Evolutionary conservation across 2,113 vertebrate genomes (phyloP), one percentile per base, ranked within the genome.

Genomic region (Tautogolabrus adspersus): DNA sequence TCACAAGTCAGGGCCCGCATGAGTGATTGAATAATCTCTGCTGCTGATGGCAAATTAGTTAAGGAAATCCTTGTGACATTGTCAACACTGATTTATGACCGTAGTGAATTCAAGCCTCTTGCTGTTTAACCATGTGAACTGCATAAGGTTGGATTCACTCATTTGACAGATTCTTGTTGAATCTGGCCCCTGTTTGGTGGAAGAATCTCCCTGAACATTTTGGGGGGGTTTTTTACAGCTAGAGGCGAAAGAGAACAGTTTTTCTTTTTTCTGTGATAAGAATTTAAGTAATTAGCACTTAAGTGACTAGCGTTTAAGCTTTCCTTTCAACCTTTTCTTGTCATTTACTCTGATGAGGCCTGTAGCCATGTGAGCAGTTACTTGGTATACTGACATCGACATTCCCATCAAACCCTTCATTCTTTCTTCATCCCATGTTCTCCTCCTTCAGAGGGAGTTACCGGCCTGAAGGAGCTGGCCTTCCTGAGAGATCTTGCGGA

Each of bases 401-500:
- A 57, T 75, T 34, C 30, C 30, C 30, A 34, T 0, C 0, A 18
- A 26, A 21, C 42, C 22, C 21, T 38, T 22, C 37, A 6, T 3
- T 16, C 1, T 63, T 10, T 61, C 21, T 62, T 23, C 65, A 8
- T 55, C 52, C 22, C 1, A 0, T 4, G 19, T 15, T 11, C 10
- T 52, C 23, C 13, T 55, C n/a, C 26, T 63, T 9, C 85, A 92
- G 97, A 99, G 92, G 98, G 98, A 19, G 95, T 98, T 64, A 99
- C 97, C 0, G 97, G 97, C 19, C 89, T 99, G 89, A 99, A 99
- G 92, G 98, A 99, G 51, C 80, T 99, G 89, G 98, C 98, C 0
- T 99, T 99, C 88, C 94, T 99, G 76, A 88, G 98, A 44, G 98
- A 99, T 88, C 95, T 99, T 23, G 97, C 98, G 0, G 98, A 99